Percentiles rank a stretch among this genome's conserved stretches.
phyloP scores from a whole-genome alignment of 2,113 vertebrate species.

The Rhea americana region DNA sequence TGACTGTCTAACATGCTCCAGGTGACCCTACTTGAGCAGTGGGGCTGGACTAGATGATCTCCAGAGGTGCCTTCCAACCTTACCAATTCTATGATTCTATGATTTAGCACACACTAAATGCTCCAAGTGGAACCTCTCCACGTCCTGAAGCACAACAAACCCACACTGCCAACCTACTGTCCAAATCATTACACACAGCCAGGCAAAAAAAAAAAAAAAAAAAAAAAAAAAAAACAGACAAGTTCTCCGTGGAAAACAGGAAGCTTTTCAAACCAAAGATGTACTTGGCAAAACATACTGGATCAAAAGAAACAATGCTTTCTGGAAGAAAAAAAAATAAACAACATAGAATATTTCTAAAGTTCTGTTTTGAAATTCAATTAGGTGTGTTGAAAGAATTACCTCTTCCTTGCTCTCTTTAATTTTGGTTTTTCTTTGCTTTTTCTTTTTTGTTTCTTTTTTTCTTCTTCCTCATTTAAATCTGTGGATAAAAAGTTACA shows the following conservation, averaged over 20 bases:
- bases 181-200: background rate
- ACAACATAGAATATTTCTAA: background rate
- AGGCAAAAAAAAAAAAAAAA: no score
- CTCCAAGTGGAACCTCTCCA: background rate
- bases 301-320: background rate
- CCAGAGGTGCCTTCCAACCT: no score
- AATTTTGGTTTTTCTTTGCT: slow-evolving; percentile 82
- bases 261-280: background rate
- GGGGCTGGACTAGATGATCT: no score
- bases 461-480: slow-evolving; percentile 81
- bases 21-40: no score
- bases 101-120: no score
- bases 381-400: background rate
- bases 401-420: slow-evolving; percentile 89
- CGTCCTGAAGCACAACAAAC: background rate
- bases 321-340: background rate
- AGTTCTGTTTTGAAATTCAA: background rate
- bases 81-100: no score
- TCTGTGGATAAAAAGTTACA: slow-evolving; percentile 64
- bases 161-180: background rate
- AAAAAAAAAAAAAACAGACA: no score
- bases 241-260: background rate
- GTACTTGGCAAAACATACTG: background rate
- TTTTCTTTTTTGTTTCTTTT: slow-evolving; percentile 86
- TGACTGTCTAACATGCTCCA: no score